Percentiles rank a stretch among this genome's conserved stretches.
These are phyloP conservation scores for Drosophila prosaltans DNA, from an alignment of 1,140 invertebrate genomes.

Conservation along the genomic window DNA sequence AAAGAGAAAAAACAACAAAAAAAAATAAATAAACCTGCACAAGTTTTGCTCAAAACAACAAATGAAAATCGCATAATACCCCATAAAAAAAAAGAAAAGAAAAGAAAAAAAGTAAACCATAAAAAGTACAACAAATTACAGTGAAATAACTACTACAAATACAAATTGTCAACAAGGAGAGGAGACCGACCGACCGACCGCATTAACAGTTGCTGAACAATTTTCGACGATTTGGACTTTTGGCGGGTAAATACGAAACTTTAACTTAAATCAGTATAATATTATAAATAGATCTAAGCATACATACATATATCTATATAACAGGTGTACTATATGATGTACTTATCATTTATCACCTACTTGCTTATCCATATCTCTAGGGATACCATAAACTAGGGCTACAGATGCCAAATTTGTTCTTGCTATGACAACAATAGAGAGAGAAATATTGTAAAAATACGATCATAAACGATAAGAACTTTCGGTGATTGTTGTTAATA, in stretches of 20 bases:
- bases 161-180: conserved; percentile 39
- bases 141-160: conserved; percentile 42
- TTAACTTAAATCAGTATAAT: conserved; percentile 2
- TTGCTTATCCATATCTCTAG: too few species aligned
- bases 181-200: neutral
- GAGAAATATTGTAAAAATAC: too few species aligned
- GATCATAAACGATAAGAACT: too few species aligned
- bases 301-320: neutral
- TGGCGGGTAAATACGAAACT: conserved; percentile 52
- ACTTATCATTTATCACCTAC: conserved; percentile 1
- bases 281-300: conserved; percentile 12
- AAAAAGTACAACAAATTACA: conserved; percentile 48
- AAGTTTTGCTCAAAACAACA: conserved; percentile 70
- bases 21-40: conserved; percentile 43
- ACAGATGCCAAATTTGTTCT: too few species aligned
- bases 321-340: neutral
- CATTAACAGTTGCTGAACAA: conserved; percentile 25
- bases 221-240: conserved; percentile 27
- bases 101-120: conserved; percentile 44
- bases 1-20: conserved; percentile 40
- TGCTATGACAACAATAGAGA: too few species aligned
- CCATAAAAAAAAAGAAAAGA: conserved; percentile 48
- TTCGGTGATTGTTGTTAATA: too few species aligned
- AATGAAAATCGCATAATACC: conserved; percentile 45
- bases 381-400: too few species aligned